Conservation (phyloP, 2,113 vertebrate species). For the Hemichromis elongatus region DNA sequence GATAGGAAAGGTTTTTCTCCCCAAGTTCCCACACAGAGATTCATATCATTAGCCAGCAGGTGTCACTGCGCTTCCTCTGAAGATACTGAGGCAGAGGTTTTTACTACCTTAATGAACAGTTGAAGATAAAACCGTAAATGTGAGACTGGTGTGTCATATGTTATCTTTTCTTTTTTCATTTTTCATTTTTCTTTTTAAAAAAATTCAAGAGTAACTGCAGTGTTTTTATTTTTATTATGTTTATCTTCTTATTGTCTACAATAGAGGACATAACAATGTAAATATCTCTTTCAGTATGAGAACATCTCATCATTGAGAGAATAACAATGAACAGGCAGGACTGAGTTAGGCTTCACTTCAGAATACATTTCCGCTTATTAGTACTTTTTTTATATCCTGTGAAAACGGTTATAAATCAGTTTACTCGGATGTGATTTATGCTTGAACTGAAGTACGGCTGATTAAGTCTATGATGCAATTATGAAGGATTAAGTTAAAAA, state of each 20-base stretch:
- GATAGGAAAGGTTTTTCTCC: neutral
- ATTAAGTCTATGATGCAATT: neutral
- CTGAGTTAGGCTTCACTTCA: neutral
- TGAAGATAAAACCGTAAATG: neutral
- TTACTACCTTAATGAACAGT: neutral
- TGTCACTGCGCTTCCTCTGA: constrained; percentile 35
- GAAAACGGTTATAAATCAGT: neutral
- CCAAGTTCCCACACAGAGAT: neutral
- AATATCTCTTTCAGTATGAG: neutral
- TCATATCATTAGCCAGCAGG: constrained; percentile 16
- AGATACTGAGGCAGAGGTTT: neutral
- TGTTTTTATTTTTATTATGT: neutral
- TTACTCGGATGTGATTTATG: neutral
- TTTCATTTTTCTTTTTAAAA: neutral
- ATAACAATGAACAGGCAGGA: neutral
- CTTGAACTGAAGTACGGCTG: neutral
- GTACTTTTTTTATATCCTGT: neutral
- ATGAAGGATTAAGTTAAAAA: neutral
- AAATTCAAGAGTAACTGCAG: neutral
- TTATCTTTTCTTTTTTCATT: rapidly evolving
- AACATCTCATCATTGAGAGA: neutral
- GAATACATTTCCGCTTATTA: neutral
- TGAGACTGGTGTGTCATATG: neutral
- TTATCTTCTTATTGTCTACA: neutral
- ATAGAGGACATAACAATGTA: neutral